phyloP scores from a whole-genome alignment of 2,113 vertebrate species.

The Syngnathoides biaculeatus region DNA sequence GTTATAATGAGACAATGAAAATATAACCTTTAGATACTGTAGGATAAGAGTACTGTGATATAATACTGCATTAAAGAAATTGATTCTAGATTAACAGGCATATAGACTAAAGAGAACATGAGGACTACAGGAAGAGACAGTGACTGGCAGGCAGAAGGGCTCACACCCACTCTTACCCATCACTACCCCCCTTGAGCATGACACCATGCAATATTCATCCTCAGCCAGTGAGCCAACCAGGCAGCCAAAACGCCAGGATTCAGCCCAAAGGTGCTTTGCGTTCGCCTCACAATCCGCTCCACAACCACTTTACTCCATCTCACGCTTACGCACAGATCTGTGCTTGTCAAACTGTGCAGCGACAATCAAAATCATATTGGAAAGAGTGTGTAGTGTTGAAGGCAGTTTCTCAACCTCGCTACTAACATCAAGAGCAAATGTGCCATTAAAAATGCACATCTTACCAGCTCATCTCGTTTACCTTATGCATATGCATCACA shows the following conservation, averaged over 20 bases:
- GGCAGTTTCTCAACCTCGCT: constrained; percentile 56
- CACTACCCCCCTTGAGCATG: constrained; percentile 56
- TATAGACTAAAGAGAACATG: constrained; percentile 24
- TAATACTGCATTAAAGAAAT: too few relatives aligned
- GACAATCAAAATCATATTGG: constrained; percentile 60
- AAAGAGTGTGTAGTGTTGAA: constrained; percentile 18
- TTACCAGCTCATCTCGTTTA: constrained; percentile 68
- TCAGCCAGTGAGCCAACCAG: constrained; percentile 55
- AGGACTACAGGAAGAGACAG: constrained; percentile 34
- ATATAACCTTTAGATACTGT: background rate
- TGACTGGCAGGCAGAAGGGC: constrained; percentile 33
- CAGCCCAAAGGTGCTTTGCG: constrained; percentile 62
- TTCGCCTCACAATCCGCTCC: constrained; percentile 59
- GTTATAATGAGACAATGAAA: background rate
- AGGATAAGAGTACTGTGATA: background rate
- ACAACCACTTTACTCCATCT: constrained; percentile 52
- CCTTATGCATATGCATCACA: constrained; percentile 76
- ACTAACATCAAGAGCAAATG: constrained; percentile 72
- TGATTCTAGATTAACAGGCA: constrained; percentile 16
- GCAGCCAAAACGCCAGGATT: constrained; percentile 61
- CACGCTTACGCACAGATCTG: constrained; percentile 47
- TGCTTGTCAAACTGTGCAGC: constrained; percentile 63
- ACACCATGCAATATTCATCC: constrained; percentile 68
- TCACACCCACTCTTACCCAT: constrained; percentile 46
- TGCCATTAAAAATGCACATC: constrained; percentile 74